These are phyloP conservation scores for Philonicus albiceps DNA, from an alignment of 2,888 invertebrate species.

Conservation along the genomic window DNA sequence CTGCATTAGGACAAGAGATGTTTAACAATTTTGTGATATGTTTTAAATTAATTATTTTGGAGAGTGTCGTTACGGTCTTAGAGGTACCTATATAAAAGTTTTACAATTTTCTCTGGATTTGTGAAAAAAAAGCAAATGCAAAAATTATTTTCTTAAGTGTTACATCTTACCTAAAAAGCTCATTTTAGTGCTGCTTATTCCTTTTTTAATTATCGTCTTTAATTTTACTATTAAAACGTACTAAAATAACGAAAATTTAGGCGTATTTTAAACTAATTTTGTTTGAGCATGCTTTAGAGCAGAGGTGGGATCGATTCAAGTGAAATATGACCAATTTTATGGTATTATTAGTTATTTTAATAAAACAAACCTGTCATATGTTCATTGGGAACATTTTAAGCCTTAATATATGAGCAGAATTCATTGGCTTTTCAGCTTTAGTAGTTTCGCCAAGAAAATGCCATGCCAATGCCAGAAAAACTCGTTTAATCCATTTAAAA, in stretches of 20 bases:
- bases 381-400: neutral
- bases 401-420: neutral
- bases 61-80: neutral
- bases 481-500: no score
- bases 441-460: neutral
- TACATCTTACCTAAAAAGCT: slow-evolving; percentile 18
- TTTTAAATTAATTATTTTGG: neutral
- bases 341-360: neutral
- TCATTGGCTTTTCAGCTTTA: neutral
- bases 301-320: neutral
- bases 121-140: neutral
- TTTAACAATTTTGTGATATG: neutral
- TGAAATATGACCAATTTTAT: neutral
- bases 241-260: neutral
- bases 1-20: neutral
- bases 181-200: neutral
- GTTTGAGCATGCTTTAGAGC: neutral
- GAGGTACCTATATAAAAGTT: neutral
- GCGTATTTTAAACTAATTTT: neutral
- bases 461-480: no score
- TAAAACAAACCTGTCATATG: neutral
- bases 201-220: neutral
- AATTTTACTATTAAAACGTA: neutral
- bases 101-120: neutral
- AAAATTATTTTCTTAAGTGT: neutral